phyloP scores from a whole-genome alignment of 2,888 invertebrate genomes.

The Sinotaia quadrata region DNA sequence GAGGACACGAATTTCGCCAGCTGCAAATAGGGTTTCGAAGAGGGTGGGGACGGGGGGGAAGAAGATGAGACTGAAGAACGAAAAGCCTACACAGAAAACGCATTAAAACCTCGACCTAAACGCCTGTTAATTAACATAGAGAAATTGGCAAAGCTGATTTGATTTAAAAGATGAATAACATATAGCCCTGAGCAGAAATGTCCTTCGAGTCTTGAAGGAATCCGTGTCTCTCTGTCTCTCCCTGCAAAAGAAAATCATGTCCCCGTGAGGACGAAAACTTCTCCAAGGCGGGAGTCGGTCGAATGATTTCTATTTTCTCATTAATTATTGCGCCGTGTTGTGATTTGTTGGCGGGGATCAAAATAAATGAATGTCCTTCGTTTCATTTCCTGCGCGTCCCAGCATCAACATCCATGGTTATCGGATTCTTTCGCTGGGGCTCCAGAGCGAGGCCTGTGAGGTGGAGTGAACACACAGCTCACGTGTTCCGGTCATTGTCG shows the following conservation, averaged over 20 bases:
- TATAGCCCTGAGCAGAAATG: conserved; percentile 9
- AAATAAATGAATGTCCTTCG: conserved; percentile 14
- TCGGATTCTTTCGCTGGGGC: background rate
- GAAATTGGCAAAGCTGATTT: conserved; percentile 28
- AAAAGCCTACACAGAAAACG: conserved; percentile 27
- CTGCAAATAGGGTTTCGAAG: conserved; percentile 12
- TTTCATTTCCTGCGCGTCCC: conserved; percentile 21
- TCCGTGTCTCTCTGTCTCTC: too few species aligned
- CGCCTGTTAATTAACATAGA: conserved; percentile 30
- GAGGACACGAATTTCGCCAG: conserved; percentile 1
- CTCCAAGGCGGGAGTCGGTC: background rate
- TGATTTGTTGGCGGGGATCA: conserved; percentile 19
- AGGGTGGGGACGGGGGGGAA: background rate
- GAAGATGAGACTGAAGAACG: background rate
- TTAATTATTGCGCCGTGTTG: conserved; percentile 27
- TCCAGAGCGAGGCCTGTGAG: background rate
- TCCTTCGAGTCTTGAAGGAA: conserved; percentile 17
- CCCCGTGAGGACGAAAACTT: background rate
- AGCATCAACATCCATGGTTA: conserved; percentile 26
- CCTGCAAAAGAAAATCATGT: background rate
- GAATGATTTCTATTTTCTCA: conserved; percentile 24
- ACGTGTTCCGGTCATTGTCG: background rate
- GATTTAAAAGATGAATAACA: conserved; percentile 22
- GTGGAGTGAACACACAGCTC: background rate
- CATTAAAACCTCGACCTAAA: conserved; percentile 27